A percentile compares a stretch with the other conserved stretches of the same genome.
phyloP scores from a whole-genome alignment of 92 coral and sea anemone genomes.

The Epizoanthus ramosus region DNA sequence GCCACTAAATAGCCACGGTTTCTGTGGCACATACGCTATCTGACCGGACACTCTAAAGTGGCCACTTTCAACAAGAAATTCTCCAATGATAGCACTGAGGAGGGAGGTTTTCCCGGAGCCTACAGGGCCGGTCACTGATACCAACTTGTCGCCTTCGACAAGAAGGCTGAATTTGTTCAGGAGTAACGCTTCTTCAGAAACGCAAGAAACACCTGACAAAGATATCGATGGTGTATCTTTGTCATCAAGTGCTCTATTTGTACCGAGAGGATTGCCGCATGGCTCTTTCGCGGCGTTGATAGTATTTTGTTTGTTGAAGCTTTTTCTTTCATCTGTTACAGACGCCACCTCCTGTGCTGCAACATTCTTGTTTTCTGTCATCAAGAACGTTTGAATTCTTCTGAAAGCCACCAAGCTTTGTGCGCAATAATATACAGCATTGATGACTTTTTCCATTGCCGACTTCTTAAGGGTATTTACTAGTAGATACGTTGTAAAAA shows the following conservation, averaged over 20 bases:
- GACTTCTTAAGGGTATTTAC: neutral
- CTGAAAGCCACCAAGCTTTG: neutral
- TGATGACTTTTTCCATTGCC: neutral
- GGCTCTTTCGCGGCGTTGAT: neutral
- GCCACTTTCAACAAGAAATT: no score
- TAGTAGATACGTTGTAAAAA: neutral
- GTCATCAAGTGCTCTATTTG: neutral
- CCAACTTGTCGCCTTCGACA: no score
- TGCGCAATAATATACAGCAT: neutral
- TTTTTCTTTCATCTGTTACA: neutral
- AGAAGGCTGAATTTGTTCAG: neutral
- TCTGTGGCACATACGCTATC: no score
- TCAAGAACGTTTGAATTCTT: neutral
- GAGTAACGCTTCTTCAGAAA: neutral
- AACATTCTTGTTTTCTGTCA: neutral
- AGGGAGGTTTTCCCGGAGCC: no score
- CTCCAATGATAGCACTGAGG: no score
- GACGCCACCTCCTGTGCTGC: no score
- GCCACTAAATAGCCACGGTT: no score
- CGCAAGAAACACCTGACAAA: neutral
- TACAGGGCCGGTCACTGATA: no score
- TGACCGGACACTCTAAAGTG: no score
- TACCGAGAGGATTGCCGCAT: neutral
- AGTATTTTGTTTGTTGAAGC: neutral
- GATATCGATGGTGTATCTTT: neutral